Conservation (phyloP, 2,797 vertebrate genomes). For the Syndactyla subalaris region DNA sequence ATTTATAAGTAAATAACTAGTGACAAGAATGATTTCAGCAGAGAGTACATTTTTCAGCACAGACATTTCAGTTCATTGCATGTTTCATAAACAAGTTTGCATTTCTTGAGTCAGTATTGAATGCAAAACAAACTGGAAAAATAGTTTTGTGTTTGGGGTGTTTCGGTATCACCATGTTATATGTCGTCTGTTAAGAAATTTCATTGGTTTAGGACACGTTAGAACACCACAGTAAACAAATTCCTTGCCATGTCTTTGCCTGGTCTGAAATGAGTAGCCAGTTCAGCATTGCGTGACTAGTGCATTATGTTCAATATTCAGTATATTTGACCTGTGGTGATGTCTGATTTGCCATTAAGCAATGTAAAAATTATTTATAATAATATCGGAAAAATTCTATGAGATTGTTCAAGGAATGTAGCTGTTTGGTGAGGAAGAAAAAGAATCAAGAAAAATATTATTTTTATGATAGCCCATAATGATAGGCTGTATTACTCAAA, state of each 20-base stretch:
- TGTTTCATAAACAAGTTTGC: not conserved
- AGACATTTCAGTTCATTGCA: not conserved
- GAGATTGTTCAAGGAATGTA: not conserved
- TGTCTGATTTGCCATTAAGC: not conserved
- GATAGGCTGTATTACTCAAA: not conserved
- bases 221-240: not conserved
- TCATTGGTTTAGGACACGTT: not conserved
- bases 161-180: not conserved
- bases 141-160: not conserved
- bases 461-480: not conserved
- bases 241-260: not conserved
- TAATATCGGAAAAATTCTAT: not conserved
- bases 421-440: rapidly evolving
- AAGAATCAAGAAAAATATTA: not conserved
- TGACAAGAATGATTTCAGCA: not conserved
- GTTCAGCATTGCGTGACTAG: not conserved
- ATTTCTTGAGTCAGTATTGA: not conserved
- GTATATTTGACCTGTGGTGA: not conserved
- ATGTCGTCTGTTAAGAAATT: not conserved
- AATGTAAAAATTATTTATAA: not conserved
- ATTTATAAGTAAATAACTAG: not conserved
- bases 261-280: constrained; percentile 16
- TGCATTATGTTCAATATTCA: not conserved
- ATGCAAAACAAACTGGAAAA: not conserved
- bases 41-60: not conserved